These are phyloP conservation scores for Bolinopsis microptera DNA, from an alignment of 37 sponge, comb jelly and placozoan species.

Conservation along the genomic window DNA sequence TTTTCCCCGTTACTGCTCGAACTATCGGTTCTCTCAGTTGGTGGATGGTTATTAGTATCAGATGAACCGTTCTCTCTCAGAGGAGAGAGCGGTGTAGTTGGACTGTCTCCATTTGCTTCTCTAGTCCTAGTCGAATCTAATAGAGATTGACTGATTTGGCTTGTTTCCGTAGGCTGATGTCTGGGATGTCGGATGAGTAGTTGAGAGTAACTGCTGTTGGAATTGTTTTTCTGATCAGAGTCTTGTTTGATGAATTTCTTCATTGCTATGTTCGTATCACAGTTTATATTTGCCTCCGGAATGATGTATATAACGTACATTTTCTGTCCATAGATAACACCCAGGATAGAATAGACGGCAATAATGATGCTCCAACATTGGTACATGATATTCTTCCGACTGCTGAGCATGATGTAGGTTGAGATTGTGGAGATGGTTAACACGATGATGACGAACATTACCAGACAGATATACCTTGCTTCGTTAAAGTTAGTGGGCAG, in stretches of 20 bases:
- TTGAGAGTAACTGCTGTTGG: constrained; percentile 14
- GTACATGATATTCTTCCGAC: constrained; percentile 7
- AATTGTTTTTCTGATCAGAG: not conserved
- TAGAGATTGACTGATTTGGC: not conserved
- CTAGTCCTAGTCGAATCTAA: not conserved
- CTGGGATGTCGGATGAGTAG: not conserved
- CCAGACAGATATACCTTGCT: constrained; percentile 57
- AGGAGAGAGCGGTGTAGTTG: not conserved
- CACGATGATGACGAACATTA: constrained; percentile 37
- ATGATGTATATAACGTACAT: constrained; percentile 59
- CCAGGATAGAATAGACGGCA: constrained; percentile 40
- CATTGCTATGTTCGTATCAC: constrained; percentile 48
- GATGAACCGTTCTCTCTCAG: not conserved
- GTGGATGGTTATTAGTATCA: no score
- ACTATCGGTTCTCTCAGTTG: not conserved
- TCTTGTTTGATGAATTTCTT: not conserved
- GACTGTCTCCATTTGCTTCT: not conserved
- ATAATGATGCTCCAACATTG: constrained; percentile 64
- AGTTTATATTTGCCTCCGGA: not conserved
- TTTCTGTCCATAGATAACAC: constrained; percentile 37
- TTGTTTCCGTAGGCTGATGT: not conserved
- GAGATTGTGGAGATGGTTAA: constrained; percentile 41
- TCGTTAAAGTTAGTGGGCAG: constrained; percentile 61
- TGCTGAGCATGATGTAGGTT: not conserved
- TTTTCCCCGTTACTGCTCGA: not conserved